Conservation (phyloP, 2,888 invertebrate species). For the Hyles lineata region DNA sequence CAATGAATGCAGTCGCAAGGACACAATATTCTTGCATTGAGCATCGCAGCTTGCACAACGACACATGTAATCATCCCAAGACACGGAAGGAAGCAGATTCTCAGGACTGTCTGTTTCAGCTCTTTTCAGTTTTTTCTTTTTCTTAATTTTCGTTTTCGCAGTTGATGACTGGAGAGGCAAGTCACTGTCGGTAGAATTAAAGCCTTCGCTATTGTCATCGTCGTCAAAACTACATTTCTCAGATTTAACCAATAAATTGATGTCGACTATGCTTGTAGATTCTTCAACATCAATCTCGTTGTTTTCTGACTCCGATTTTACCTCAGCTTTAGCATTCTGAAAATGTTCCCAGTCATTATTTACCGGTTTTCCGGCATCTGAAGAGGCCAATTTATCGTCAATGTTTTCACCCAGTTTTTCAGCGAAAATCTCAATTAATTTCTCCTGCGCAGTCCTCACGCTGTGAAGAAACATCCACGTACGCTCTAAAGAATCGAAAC, state of each 20-base stretch:
- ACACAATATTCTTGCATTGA: slow-evolving; percentile 68
- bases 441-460: slow-evolving; percentile 68
- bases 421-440: slow-evolving; percentile 58
- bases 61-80: slow-evolving; percentile 74
- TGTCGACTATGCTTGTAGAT: slow-evolving; percentile 49
- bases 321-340: slow-evolving; percentile 58
- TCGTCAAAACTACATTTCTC: slow-evolving; percentile 58
- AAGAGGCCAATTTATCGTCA: slow-evolving; percentile 39
- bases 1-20: slow-evolving; percentile 68
- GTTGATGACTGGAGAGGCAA: slow-evolving; percentile 57
- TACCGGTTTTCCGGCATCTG: slow-evolving; percentile 61
- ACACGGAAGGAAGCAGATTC: slow-evolving; percentile 45
- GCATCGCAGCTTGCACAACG: slow-evolving; percentile 74
- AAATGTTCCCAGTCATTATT: slow-evolving; percentile 71
- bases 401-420: slow-evolving; percentile 45
- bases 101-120: slow-evolving; percentile 38
- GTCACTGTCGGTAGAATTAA: slow-evolving; percentile 67
- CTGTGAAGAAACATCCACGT: slow-evolving; percentile 74
- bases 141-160: slow-evolving; percentile 58
- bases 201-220: slow-evolving; percentile 48
- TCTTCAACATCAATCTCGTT: slow-evolving; percentile 35
- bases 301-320: slow-evolving; percentile 59
- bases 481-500: slow-evolving; percentile 74
- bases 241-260: slow-evolving; percentile 53
- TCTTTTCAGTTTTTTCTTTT: slow-evolving; percentile 47